Evolutionary conservation across 2,797 vertebrate species (phyloP).

Genomic region (Brachyalestes nurse): DNA sequence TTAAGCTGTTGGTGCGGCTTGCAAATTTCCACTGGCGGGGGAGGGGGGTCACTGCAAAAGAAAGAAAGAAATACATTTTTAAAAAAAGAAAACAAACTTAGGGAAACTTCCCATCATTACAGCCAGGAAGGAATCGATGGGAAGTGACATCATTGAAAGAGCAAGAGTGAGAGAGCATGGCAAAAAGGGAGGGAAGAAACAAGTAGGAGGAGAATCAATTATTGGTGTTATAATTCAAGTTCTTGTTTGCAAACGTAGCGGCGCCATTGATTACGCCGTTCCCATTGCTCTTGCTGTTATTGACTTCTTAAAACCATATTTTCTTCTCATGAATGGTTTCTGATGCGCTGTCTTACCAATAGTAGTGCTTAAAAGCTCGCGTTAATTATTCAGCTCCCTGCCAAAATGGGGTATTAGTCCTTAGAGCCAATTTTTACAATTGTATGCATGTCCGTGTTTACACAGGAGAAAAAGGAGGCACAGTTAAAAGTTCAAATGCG

Average conservation of each 20-base stretch:
- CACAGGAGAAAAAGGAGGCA: conserved; percentile 8
- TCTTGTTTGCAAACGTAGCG: conserved; percentile 83
- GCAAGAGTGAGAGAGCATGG: background rate
- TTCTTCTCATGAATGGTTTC: conserved; percentile 78
- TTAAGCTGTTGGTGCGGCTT: conserved; percentile 99
- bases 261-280: conserved; percentile 78
- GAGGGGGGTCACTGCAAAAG: conserved; percentile 73
- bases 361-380: conserved; percentile 67
- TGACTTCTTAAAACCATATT: conserved; percentile 84
- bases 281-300: conserved; percentile 79
- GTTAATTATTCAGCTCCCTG: conserved; percentile 78
- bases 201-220: conserved; percentile 77
- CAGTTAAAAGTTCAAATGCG: conserved; percentile 20
- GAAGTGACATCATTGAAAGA: conserved; percentile 74
- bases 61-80: conserved; percentile 63
- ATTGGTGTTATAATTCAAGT: conserved; percentile 82
- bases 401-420: conserved; percentile 61
- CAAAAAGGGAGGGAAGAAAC: background rate
- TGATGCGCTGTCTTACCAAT: conserved; percentile 69
- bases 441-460: conserved; percentile 14
- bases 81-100: conserved; percentile 75
- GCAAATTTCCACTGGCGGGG: conserved; percentile 92
- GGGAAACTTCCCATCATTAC: conserved; percentile 81
- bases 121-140: conserved; percentile 71
- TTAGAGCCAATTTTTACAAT: conserved; percentile 28